Evolutionary conservation across 2,888 invertebrate species (phyloP).

Genomic region (Myopa tessellatipennis): DNA sequence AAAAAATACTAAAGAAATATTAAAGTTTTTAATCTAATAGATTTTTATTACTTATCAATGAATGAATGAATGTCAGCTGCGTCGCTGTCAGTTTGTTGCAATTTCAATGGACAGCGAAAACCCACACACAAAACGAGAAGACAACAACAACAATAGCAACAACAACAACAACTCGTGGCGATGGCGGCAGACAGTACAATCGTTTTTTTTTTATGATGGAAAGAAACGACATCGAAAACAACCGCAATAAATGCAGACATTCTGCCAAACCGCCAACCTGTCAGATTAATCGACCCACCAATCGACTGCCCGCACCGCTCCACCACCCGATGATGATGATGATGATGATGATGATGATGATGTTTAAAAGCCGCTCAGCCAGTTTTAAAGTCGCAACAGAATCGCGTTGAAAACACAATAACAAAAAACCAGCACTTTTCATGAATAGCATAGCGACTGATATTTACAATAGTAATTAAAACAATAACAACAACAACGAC

Average conservation of each 20-base stretch:
- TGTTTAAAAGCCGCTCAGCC: neutral
- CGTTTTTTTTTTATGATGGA: neutral
- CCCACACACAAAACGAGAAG: too few species aligned
- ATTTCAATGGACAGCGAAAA: too few species aligned
- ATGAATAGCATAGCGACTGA: slow-evolving; percentile 11
- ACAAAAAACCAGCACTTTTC: neutral
- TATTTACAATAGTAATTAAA: neutral
- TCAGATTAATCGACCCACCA: neutral
- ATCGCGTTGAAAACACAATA: too few species aligned
- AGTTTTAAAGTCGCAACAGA: neutral
- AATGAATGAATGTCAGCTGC: too few species aligned
- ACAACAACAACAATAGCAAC: too few species aligned
- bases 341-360: neutral
- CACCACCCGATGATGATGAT: neutral
- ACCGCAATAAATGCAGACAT: slow-evolving; percentile 24
- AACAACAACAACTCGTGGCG: neutral
- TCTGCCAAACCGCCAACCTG: neutral
- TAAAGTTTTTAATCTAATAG: neutral
- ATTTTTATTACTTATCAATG: slow-evolving; percentile 9
- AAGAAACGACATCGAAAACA: too few species aligned
- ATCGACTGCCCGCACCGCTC: neutral
- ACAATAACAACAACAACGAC: neutral
- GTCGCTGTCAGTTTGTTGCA: too few species aligned
- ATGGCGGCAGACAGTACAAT: slow-evolving; percentile 18
- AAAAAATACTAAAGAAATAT: too few species aligned